Base-by-base conservation (phyloP, 2,888 invertebrate species). In the Psylliodes chrysocephalus region DNA sequence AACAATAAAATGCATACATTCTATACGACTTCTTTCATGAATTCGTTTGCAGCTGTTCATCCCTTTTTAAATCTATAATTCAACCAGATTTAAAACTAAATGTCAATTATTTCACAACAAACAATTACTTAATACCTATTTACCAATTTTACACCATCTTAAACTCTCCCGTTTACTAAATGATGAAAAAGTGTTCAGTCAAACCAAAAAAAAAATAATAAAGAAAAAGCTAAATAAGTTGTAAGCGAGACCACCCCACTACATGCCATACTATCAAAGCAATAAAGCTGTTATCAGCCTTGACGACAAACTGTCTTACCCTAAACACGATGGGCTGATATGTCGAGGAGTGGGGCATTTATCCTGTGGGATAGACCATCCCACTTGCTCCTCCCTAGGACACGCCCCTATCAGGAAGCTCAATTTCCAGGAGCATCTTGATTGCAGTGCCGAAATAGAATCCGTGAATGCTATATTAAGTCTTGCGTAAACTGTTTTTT, bases 291-390 rank as follows among this genome's bases (percentile, higher is more conserved):
- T 68, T 69, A 67, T 70, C 71, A 68, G 66, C 70, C 68, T 70
- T 70, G 69, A 71, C 63, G 64, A 73, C 71, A 72, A 71, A 73
- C 67, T 69, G 64, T 67, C 63, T 65, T 61, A 60, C 64, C 66
- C 63, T 40, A 64, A 42, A 64, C 62, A 68, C 57, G 65, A 73
- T 64, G 60, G 52, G 51, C 54, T 70, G 71, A 69, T 67, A 62
- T 67, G 66, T 67, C 65, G 63, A 70, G 72, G 59, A 74, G 77
- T 76, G 82, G 85, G 85, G 85, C 82, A 82, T 83, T 82, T 77
- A 71, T 77, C 81, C 78, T 80, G 77, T 77, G 83, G 85, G 87
- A 86, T 86, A 85, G 86, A 85, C 85, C 86, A 85, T 86, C 86
- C 83, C 84, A 85, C 84, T 85, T 84, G 85, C 86, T 86, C 86